Evolutionary conservation across 2,888 invertebrate genomes (phyloP).

Genomic region (Autographa pulchrina): DNA sequence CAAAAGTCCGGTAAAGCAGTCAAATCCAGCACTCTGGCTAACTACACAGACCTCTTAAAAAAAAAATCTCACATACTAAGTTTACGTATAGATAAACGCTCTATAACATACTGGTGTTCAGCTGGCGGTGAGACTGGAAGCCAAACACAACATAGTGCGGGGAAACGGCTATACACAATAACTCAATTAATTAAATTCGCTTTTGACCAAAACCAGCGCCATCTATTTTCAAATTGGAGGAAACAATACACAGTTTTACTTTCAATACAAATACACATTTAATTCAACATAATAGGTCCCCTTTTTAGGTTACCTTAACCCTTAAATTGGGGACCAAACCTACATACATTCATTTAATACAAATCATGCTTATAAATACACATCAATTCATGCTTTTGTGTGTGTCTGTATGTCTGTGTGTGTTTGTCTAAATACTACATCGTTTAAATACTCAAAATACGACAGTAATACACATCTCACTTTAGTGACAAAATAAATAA

Average conservation of each 20-base stretch:
- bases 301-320: neutral
- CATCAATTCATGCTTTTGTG: slow-evolving; percentile 3
- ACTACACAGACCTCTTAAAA: too few relatives aligned
- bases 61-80: too few relatives aligned
- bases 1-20: too few relatives aligned
- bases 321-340: neutral
- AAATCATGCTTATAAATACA: slow-evolving; percentile 1
- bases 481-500: neutral
- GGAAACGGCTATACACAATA: too few relatives aligned
- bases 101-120: too few relatives aligned
- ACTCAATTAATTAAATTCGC: neutral
- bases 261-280: neutral
- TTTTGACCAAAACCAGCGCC: neutral
- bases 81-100: too few relatives aligned
- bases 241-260: neutral
- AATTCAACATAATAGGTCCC: neutral
- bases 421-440: slow-evolving; percentile 5
- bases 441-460: neutral
- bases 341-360: neutral
- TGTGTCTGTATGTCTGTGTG: neutral
- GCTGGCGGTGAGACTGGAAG: too few relatives aligned
- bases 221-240: neutral
- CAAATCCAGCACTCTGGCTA: too few relatives aligned
- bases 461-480: neutral
- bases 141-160: too few relatives aligned